Base-by-base conservation (phyloP, 2,888 invertebrate species). In the Macaria liturata region DNA sequence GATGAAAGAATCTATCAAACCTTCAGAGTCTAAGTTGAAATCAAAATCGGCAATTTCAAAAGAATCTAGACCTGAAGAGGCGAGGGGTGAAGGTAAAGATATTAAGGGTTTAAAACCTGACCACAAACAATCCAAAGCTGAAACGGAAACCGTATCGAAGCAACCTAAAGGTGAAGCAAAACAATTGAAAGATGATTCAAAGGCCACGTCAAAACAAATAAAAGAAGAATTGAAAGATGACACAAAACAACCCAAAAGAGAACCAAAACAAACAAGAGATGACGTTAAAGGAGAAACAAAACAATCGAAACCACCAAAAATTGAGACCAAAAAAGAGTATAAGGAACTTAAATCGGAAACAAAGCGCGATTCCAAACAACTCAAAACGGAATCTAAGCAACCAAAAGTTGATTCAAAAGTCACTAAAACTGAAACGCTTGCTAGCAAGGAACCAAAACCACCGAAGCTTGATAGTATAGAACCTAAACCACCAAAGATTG, bases 331-430 rank as follows among this genome's bases (percentile, higher is more conserved):
- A 52, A n/a, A 3, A n/a, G 34, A 48, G 7, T 34, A 9, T 34
- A 49, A 44, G 37, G 7, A 55, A 43, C 44, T 20, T 6, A 43
- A 43, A 51, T 9, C 7, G 9, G 46, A 53, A 20, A 2, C 30
- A 39, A 31, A 43, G 46, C 9, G 4, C 32, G 53, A 46, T 30
- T 40, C 32, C 7, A 46, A 32, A 46, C 9, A 49, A 32, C 4
- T 4, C 7, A 51, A 51, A 44, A 3, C 50, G 9, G 32, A 43
- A 42, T 42, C n/a, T 5, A 39, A 39, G 8, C 8, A 5, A 8
- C 39, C 8, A 7, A 39, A 39, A 39, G 6, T 8, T 39, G 39
- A 5, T 39, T 39, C 39, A 39, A 39, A 39, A 8, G 39, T 4
- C 9, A 20, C 20, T 20, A 20, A 20, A 20, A 20, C 20, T 20